Conservation (phyloP, 2,797 vertebrate species). For the Euthynnus affinis region DNA sequence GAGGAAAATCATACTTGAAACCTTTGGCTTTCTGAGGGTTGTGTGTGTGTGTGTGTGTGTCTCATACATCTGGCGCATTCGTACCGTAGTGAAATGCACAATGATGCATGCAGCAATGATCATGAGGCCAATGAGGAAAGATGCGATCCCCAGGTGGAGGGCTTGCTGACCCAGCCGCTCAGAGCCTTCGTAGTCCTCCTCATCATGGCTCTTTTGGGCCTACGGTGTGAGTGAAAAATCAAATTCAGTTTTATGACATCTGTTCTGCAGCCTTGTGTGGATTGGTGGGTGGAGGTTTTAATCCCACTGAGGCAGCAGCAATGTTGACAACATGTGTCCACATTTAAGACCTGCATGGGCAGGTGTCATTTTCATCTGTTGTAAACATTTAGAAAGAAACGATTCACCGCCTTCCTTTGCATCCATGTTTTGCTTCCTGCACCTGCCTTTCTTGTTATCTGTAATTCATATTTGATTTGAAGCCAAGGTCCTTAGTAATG, state of each 20-base stretch:
- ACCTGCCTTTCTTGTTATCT: conserved; percentile 28
- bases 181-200: conserved; percentile 89
- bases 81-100: conserved; percentile 89
- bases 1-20: conserved; percentile 14
- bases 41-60: too few relatives aligned
- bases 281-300: background rate
- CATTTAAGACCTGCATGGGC: background rate
- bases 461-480: conserved; percentile 29
- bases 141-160: conserved; percentile 88
- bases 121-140: conserved; percentile 88
- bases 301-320: background rate
- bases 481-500: background rate
- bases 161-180: conserved; percentile 87
- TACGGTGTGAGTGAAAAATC: conserved; percentile 52
- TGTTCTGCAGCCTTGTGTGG: too few relatives aligned
- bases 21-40: background rate
- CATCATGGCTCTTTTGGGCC: conserved; percentile 90
- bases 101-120: conserved; percentile 83
- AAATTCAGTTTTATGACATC: background rate
- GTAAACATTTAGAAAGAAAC: background rate
- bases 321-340: background rate
- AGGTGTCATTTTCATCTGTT: conserved; percentile 16
- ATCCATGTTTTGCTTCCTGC: background rate
- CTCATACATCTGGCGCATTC: conserved; percentile 16
- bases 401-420: background rate